Evolutionary conservation across 2,113 vertebrate species (phyloP).

Genomic region (Silurus meridionalis): DNA sequence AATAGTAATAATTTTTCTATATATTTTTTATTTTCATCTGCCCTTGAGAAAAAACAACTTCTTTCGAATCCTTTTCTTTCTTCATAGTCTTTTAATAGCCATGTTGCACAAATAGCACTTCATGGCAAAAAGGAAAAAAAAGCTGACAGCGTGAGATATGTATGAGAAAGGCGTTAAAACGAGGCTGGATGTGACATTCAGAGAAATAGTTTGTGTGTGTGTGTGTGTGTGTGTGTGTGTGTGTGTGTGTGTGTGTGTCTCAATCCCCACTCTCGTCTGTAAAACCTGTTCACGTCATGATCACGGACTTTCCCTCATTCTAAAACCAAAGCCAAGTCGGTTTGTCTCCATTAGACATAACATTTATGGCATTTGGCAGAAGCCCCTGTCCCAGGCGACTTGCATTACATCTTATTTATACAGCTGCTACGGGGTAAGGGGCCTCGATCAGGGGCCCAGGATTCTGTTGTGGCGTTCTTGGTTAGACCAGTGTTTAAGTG

Average conservation of each 20-base stretch:
- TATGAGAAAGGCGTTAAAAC: slow-evolving; percentile 2
- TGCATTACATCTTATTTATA: no score
- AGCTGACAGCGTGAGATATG: background rate
- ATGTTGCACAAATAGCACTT: background rate
- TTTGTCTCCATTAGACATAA: slow-evolving; percentile 4
- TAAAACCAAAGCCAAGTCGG: background rate
- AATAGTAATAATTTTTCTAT: no score
- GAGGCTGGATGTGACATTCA: slow-evolving; percentile 7
- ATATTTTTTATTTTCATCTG: background rate
- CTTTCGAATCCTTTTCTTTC: background rate
- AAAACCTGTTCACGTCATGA: background rate
- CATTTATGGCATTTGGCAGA: no score
- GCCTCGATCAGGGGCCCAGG: no score
- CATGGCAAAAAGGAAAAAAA: background rate
- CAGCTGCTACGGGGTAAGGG: no score
- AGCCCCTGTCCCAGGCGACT: no score
- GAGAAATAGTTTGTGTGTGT: background rate
- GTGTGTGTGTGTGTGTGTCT: slow-evolving; percentile 4
- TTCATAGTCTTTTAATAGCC: background rate
- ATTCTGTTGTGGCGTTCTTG: no score
- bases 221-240: background rate
- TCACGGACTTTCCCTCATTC: background rate
- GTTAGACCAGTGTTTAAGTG: no score
- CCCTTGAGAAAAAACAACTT: background rate
- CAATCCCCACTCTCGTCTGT: background rate